Base-by-base conservation (phyloP, 2,888 invertebrate species). In the Dioctria rufipes region DNA sequence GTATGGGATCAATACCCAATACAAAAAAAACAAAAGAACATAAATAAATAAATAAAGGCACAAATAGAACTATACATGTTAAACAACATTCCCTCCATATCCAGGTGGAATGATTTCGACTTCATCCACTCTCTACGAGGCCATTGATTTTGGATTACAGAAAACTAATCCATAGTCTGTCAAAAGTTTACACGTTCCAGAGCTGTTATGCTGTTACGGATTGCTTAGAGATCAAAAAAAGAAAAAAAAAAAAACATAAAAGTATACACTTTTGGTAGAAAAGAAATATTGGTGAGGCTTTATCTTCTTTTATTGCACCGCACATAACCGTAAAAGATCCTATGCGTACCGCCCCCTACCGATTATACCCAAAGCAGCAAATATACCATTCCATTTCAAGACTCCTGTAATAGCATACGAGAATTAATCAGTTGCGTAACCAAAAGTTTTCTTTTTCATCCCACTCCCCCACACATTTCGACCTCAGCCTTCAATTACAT, bases 221-320 rank as follows among this genome's bases (percentile, higher is more conserved):
- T 58, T 40, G 60, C 75, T 42, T 42, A 65, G 71, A 61, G 63
- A 78, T 60, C 69, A 46, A 67, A 81, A 71, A 25, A 25, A 25
- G 2, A 25, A 25, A 25, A 25, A 71, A 54, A 25, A 67, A 81
- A 71, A n/a, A n/a, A n/a, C n/a, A n/a, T n/a, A n/a, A n/a, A 71
- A 54, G 51, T 25, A 67, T 40, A 81, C 81, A 78, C 73, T 61
- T 25, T 46, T 71, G 79, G 42, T 61, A 66, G 75, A 80, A 67
- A 81, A 81, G 81, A 81, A 81, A 75, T 81, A 81, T 81, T 80
- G 80, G 67, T 79, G 78, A 42, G 73, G 77, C 80, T 81, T 81
- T 81, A 81, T 81, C 81, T 80, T 81, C 80, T 80, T 81, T 81
- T 81, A 81, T 81, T 80, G 81, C 69, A 81, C 81, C 81, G 78